Evolutionary conservation across 2,888 invertebrate genomes (phyloP).

Genomic region (Mongoloraphidia duomilia): DNA sequence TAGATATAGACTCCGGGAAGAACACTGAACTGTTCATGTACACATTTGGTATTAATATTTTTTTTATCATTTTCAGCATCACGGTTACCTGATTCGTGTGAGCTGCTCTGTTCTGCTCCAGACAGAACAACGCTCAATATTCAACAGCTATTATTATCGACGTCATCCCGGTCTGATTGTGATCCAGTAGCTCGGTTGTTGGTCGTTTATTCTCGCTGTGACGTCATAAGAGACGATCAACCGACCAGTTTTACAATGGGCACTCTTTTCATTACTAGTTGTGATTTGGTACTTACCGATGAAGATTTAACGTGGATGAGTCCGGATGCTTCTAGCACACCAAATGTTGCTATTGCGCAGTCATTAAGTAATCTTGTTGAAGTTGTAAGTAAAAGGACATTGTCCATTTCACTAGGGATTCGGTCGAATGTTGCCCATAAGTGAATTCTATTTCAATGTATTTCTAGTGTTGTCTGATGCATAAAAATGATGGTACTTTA

Average conservation of each 20-base stretch:
- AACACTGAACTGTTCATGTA: too few species aligned
- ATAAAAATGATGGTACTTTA: too few species aligned
- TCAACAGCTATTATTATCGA: conserved; percentile 20
- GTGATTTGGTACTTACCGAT: conserved; percentile 30
- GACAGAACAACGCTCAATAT: conserved; percentile 22
- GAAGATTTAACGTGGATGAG: conserved; percentile 34
- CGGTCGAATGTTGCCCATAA: not conserved
- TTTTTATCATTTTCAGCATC: conserved; percentile 22
- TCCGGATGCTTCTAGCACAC: conserved; percentile 20
- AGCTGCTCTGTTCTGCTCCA: conserved; percentile 26
- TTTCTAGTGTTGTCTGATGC: too few species aligned
- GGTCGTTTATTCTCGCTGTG: conserved; percentile 30
- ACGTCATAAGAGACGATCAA: conserved; percentile 22
- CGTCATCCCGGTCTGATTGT: conserved; percentile 23
- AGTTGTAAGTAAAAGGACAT: conserved; percentile 26
- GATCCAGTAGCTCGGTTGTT: conserved; percentile 25
- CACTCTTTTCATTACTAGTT: conserved; percentile 26
- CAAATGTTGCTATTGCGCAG: conserved; percentile 28
- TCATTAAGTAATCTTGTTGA: conserved; percentile 38
- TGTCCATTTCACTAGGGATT: not conserved
- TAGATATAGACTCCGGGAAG: too few species aligned
- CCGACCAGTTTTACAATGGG: conserved; percentile 20
- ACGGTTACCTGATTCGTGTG: conserved; percentile 29
- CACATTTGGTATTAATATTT: not conserved
- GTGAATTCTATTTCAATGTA: too few species aligned